Evolutionary conservation across 23 tunicate genomes (phyloP).

Genomic region (Oikopleura dioica): DNA sequence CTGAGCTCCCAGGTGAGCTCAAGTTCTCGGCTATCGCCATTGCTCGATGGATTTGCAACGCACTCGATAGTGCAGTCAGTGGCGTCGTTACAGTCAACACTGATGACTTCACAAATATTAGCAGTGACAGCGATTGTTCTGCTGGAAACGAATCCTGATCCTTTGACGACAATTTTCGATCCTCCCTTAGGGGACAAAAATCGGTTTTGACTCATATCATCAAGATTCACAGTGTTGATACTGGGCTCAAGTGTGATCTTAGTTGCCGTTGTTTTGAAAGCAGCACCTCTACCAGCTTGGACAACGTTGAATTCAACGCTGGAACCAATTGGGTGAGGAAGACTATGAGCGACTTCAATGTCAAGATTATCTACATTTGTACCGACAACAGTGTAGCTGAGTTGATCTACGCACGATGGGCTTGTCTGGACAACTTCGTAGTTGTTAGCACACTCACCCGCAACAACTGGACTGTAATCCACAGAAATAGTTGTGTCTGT

Average conservation of each 20-base stretch:
- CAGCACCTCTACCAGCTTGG: background rate
- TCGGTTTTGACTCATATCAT: no score
- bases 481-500: background rate
- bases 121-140: no score
- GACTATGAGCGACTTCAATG: background rate
- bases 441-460: background rate
- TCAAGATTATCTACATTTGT: background rate
- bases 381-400: background rate
- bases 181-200: no score
- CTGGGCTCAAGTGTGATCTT: no score
- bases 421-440: background rate
- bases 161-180: no score
- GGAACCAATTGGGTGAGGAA: background rate
- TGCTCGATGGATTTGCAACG: background rate
- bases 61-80: no score
- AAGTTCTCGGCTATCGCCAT: background rate
- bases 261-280: background rate
- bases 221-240: no score
- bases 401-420: no score
- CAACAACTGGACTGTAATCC: background rate
- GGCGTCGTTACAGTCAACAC: no score
- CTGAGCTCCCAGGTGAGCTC: background rate
- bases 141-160: no score
- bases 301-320: background rate
- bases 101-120: no score